Percentiles rank a stretch among this genome's conserved stretches.
Conservation (phyloP, 2,797 vertebrate genomes). For the Eutrigla gurnardus region DNA sequence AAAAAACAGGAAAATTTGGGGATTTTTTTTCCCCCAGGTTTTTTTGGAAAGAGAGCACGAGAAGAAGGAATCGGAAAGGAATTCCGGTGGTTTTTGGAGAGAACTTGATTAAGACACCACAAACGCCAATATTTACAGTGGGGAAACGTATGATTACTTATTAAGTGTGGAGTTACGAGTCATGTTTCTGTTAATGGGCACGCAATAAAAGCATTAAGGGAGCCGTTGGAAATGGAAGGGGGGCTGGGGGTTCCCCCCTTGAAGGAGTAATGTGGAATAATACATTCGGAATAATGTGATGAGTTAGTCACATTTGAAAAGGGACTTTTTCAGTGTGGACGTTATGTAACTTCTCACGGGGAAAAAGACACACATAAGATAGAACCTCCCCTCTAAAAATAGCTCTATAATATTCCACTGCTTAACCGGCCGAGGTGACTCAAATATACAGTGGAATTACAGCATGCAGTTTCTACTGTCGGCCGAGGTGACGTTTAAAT, state of each 20-base stretch:
- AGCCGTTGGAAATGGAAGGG: constrained; percentile 51
- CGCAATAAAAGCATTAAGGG: constrained; percentile 75
- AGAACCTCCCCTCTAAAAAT: constrained; percentile 48
- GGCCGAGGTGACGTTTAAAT: constrained; percentile 5
- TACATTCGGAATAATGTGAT: constrained; percentile 65
- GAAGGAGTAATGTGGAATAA: constrained; percentile 76
- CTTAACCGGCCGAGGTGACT: constrained; percentile 68
- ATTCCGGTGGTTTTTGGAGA: constrained; percentile 78
- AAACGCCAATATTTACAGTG: constrained; percentile 77
- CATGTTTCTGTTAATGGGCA: constrained; percentile 79
- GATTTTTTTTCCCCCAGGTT: constrained; percentile 74
- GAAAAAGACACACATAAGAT: constrained; percentile 60
- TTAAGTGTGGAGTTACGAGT: constrained; percentile 78
- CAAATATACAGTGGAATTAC: constrained; percentile 60
- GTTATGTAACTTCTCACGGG: constrained; percentile 73
- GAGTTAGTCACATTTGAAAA: constrained; percentile 60
- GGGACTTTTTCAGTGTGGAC: constrained; percentile 71
- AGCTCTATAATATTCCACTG: constrained; percentile 65
- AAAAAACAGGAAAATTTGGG: constrained; percentile 83
- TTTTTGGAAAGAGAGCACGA: constrained; percentile 68
- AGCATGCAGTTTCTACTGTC: constrained; percentile 37
- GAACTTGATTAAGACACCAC: constrained; percentile 80
- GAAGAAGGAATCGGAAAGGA: constrained; percentile 74
- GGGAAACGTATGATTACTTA: constrained; percentile 80
- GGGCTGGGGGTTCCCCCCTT: constrained; percentile 64